phyloP scores from a whole-genome alignment of 2,797 vertebrate species.

The Babyrousa celebensis region DNA sequence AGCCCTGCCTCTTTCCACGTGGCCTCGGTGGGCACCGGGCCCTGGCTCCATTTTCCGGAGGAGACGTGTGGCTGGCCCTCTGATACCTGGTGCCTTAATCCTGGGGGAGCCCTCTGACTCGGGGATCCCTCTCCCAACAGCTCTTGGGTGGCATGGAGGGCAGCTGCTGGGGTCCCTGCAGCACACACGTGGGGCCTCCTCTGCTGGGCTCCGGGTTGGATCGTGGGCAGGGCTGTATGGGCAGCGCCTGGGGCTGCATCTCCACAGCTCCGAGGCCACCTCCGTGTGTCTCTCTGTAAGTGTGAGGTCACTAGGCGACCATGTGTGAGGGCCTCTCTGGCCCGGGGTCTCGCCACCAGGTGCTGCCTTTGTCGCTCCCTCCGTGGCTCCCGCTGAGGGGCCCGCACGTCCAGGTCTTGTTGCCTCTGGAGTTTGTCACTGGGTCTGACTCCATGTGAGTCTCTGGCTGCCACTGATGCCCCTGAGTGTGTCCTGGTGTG shows the following conservation, averaged over 20 bases:
- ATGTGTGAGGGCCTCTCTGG: neutral
- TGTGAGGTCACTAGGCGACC: neutral
- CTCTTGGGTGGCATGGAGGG: neutral
- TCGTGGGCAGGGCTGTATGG: too few relatives aligned
- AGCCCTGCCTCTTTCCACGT: fast-evolving
- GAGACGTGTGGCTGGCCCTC: neutral
- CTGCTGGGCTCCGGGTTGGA: too few relatives aligned
- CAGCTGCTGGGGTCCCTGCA: neutral
- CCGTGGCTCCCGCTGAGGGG: neutral
- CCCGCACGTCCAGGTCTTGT: neutral
- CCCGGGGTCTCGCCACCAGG: neutral
- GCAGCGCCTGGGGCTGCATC: neutral
- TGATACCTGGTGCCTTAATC: neutral
- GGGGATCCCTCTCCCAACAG: neutral
- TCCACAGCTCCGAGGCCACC: neutral
- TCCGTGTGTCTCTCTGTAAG: neutral
- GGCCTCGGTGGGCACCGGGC: neutral
- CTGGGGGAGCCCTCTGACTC: neutral
- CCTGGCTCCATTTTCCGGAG: neutral
- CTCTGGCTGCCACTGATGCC: neutral
- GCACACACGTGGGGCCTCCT: fast-evolving
- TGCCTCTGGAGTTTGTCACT: neutral
- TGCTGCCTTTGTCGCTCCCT: neutral
- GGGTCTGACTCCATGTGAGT: neutral
- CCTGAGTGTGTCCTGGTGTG: neutral